Percentiles rank a stretch among this genome's conserved stretches.
Evolutionary conservation across 2,113 vertebrate species (phyloP).

Genomic region (Panurus biarmicus): DNA sequence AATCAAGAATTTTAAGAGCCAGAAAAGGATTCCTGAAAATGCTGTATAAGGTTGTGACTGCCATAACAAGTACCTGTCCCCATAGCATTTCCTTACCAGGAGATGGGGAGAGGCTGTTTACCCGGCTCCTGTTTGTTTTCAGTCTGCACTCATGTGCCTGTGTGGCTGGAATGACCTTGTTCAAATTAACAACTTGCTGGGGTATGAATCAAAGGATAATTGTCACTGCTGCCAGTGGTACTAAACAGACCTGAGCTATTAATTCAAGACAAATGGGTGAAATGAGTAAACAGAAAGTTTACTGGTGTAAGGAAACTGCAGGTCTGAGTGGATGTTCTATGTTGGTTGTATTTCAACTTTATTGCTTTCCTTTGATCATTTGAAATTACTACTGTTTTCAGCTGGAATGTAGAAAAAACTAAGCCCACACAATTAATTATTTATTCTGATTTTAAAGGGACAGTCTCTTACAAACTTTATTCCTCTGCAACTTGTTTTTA

Average conservation of each 20-base stretch:
- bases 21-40: neutral
- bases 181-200: constrained; percentile 10
- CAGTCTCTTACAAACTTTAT: neutral
- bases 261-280: constrained; percentile 45
- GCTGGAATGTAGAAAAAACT: neutral
- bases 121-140: constrained; percentile 29
- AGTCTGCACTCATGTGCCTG: neutral
- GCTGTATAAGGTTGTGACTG: neutral
- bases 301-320: neutral
- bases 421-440: neutral
- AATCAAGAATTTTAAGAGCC: neutral
- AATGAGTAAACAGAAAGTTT: constrained; percentile 54
- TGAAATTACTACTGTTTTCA: constrained; percentile 14
- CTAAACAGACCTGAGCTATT: constrained; percentile 41
- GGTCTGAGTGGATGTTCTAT: neutral
- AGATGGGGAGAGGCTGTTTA: neutral
- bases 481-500: neutral
- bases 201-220: constrained; percentile 35
- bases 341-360: constrained; percentile 4
- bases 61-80: neutral
- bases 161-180: constrained; percentile 30
- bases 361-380: constrained; percentile 38
- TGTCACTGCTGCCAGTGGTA: constrained; percentile 27
- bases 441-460: neutral
- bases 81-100: neutral